Conservation (phyloP, 2,888 invertebrate species). For the Agriopis marginaria region DNA sequence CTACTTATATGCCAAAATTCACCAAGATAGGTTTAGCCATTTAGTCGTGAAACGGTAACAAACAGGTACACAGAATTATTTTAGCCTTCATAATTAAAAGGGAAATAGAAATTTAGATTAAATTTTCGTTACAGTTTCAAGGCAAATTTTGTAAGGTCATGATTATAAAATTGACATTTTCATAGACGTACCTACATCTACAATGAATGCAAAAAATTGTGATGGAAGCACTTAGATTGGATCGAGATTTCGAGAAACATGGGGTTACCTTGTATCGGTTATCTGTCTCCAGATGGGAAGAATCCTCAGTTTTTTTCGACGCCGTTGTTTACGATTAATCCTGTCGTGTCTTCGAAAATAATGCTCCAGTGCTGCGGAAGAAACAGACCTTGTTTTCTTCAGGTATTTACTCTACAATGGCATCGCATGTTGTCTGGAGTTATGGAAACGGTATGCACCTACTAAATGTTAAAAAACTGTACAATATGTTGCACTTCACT, state of each 20-base stretch:
- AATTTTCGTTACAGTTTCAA: not conserved
- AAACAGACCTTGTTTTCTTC: constrained; percentile 18
- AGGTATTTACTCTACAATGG: constrained; percentile 23
- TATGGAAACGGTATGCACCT: not conserved
- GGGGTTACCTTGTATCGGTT: constrained; percentile 65
- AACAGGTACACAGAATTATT: too few relatives aligned
- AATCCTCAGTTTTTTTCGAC: constrained; percentile 70
- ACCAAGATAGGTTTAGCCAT: too few relatives aligned
- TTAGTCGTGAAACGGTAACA: too few relatives aligned
- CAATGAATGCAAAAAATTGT: not conserved
- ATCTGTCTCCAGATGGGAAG: constrained; percentile 66
- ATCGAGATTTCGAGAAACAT: constrained; percentile 2
- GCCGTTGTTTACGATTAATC: constrained; percentile 69
- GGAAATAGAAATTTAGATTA: too few relatives aligned
- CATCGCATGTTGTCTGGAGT: constrained; percentile 8
- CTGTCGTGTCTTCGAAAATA: constrained; percentile 48
- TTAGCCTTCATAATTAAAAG: too few relatives aligned
- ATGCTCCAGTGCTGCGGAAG: constrained; percentile 50
- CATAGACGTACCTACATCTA: not conserved
- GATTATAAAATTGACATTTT: not conserved
- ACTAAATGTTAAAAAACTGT: constrained; percentile 9
- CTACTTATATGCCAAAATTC: too few relatives aligned
- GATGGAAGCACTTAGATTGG: not conserved
- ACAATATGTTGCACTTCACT: constrained; percentile 26
- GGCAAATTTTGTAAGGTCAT: not conserved